These are phyloP conservation scores for Tragopan temminckii DNA, from an alignment of 2,797 vertebrate species.

Conservation along the genomic window DNA sequence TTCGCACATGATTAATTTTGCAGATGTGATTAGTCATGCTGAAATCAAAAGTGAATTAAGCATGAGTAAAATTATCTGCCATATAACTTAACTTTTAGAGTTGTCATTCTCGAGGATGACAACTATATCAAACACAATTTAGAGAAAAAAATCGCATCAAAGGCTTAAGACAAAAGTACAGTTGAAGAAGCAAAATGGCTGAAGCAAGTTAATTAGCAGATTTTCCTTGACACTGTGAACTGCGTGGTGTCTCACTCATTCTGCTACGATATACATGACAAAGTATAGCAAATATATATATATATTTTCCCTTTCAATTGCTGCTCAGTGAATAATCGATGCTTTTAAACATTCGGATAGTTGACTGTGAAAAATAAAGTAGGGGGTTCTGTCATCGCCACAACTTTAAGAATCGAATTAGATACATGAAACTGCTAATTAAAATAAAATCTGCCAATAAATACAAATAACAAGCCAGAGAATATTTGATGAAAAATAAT, in stretches of 20 bases:
- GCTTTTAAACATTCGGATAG: background rate
- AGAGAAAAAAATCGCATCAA: background rate
- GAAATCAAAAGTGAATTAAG: conserved; percentile 12
- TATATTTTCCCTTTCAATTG: background rate
- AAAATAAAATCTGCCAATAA: background rate
- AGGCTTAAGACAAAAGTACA: background rate
- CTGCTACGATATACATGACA: background rate
- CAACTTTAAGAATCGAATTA: background rate
- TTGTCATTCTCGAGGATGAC: background rate
- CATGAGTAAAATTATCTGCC: background rate
- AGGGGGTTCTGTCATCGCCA: background rate
- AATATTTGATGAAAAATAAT: background rate
- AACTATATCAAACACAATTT: background rate
- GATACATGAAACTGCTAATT: background rate
- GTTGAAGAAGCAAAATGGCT: background rate
- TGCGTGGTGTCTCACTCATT: background rate
- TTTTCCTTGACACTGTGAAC: background rate
- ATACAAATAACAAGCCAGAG: background rate
- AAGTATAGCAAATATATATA: background rate
- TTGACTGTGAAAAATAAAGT: background rate
- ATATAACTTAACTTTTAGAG: background rate
- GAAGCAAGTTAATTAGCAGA: background rate
- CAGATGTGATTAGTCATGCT: background rate
- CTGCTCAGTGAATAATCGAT: background rate
- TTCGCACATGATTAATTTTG: background rate